phyloP scores from a whole-genome alignment of 2,888 invertebrate genomes.

The Drosophila atroscutellata region DNA sequence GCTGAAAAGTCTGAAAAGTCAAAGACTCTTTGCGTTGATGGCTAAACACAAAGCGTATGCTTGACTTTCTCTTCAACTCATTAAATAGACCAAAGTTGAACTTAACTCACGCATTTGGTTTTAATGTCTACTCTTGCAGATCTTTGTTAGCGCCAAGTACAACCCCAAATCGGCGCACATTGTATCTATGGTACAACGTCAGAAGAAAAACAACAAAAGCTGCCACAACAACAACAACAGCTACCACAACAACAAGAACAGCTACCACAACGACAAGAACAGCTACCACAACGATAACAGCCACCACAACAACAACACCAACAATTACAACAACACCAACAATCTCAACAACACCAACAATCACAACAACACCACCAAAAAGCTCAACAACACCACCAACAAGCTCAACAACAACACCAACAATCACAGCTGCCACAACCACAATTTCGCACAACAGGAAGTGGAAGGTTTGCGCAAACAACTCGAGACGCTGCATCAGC shows the following conservation, averaged over 20 bases:
- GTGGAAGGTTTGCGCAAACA: conserved; percentile 31
- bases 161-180: conserved; percentile 82
- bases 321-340: neutral
- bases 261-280: neutral
- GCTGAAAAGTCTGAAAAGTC: neutral
- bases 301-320: neutral
- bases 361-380: neutral
- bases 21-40: neutral
- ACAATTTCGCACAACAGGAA: conserved; percentile 28
- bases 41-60: neutral
- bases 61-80: neutral
- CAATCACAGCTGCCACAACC: conserved; percentile 14
- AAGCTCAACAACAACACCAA: neutral
- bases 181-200: conserved; percentile 78
- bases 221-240: neutral
- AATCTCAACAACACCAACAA: neutral
- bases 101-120: conserved; percentile 4
- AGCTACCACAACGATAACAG: neutral
- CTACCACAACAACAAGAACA: neutral
- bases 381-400: neutral
- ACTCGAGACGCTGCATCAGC: neutral
- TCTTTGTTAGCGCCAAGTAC: conserved; percentile 74
- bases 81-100: neutral
- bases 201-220: conserved; percentile 48
- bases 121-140: conserved; percentile 48